A percentile compares a stretch with the other conserved stretches of the same genome.
phyloP scores from a whole-genome alignment of 1,140 invertebrate species.

The Anastatus disparis region DNA sequence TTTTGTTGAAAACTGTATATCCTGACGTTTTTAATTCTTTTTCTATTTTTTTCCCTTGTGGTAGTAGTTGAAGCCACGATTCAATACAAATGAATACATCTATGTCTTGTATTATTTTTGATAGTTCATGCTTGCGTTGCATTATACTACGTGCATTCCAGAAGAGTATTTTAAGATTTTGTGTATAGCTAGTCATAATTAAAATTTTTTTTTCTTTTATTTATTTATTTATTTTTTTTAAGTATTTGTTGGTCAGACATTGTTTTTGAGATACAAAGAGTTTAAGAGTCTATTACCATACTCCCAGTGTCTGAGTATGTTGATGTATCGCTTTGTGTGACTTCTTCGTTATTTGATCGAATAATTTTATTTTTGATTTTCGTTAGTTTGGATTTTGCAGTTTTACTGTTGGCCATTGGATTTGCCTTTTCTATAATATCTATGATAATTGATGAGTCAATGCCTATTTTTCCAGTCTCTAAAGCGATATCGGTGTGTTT shows the following conservation, averaged over 20 bases:
- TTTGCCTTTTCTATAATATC: background rate
- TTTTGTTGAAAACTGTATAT: too few relatives aligned
- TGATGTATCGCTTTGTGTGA: background rate
- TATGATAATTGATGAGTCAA: background rate
- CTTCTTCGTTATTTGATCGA: background rate
- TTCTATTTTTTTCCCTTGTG: too few relatives aligned
- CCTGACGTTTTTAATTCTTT: too few relatives aligned
- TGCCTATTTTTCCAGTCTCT: background rate
- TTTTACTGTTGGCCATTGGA: background rate
- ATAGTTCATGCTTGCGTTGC: background rate
- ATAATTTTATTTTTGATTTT: slow-evolving; percentile 2
- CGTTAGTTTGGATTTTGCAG: background rate
- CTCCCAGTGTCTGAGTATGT: too few relatives aligned
- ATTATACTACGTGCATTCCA: slow-evolving; percentile 2
- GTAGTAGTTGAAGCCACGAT: background rate
- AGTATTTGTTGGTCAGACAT: background rate
- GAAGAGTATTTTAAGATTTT: background rate
- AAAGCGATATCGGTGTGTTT: background rate
- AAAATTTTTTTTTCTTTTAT: background rate
- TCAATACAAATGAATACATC: slow-evolving; percentile 1
- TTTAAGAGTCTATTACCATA: background rate
- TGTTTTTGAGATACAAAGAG: background rate
- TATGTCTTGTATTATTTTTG: background rate
- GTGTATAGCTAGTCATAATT: background rate
- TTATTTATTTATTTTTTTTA: background rate